These are phyloP conservation scores for Lithobates sylvaticus DNA, from an alignment of 2,797 vertebrate species.

Conservation along the genomic window DNA sequence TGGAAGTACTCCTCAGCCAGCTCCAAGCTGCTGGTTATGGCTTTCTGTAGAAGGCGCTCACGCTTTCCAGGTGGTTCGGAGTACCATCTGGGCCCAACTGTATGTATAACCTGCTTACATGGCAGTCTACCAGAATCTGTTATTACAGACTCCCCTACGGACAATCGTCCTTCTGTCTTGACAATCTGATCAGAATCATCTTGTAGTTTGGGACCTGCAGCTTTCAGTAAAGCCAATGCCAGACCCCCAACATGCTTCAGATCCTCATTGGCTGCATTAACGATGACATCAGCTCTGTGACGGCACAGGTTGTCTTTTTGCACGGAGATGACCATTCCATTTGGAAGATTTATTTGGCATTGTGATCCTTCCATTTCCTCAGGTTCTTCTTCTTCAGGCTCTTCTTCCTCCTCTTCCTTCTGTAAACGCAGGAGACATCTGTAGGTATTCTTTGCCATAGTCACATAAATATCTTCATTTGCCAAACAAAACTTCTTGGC, in stretches of 20 bases:
- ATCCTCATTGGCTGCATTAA: conserved; percentile 85
- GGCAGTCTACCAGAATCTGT: conserved; percentile 77
- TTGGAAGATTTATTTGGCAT: conserved; percentile 67
- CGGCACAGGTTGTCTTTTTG: conserved; percentile 77
- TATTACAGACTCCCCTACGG: conserved; percentile 68
- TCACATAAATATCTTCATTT: conserved; percentile 63
- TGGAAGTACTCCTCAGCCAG: conserved; percentile 70
- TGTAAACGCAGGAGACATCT: conserved; percentile 78
- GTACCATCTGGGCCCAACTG: conserved; percentile 82
- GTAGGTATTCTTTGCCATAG: conserved; percentile 66
- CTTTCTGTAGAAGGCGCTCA: conserved; percentile 64
- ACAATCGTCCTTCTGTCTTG: conserved; percentile 61
- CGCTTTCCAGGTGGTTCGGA: conserved; percentile 1
- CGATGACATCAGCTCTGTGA: conserved; percentile 78
- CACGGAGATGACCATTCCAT: conserved; percentile 75
- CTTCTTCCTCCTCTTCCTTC: conserved; percentile 65
- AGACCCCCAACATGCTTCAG: conserved; percentile 80
- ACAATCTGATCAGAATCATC: conserved; percentile 71
- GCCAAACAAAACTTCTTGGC: conserved; percentile 79
- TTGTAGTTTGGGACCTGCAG: conserved; percentile 83
- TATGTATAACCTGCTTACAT: conserved; percentile 83
- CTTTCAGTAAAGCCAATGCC: conserved; percentile 73
- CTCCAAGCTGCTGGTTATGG: conserved; percentile 73
- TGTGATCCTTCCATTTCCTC: conserved; percentile 3
- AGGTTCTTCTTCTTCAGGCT: not conserved